Evolutionary conservation across 2,797 vertebrate genomes (phyloP).

Genomic region (Ptychadena robeensis): DNA sequence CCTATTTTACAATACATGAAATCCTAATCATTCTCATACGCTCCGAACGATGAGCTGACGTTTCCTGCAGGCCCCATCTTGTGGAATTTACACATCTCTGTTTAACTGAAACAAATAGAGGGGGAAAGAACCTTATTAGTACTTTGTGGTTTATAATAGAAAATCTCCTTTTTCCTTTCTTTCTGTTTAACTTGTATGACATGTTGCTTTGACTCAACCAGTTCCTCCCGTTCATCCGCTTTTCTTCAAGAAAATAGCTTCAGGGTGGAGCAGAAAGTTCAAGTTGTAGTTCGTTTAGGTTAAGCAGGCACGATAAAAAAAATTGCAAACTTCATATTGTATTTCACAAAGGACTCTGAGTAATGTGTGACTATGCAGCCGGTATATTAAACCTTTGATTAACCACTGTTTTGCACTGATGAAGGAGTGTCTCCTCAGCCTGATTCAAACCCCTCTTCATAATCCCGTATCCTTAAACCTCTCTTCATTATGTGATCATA

Average conservation of each 20-base stretch:
- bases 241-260: constrained; percentile 53
- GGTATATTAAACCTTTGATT: constrained; percentile 66
- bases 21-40: constrained; percentile 33
- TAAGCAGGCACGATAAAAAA: constrained; percentile 52
- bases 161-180: constrained; percentile 8
- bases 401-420: constrained; percentile 69
- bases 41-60: neutral
- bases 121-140: constrained; percentile 38
- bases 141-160: neutral
- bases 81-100: constrained; percentile 24
- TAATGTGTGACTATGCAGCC: constrained; percentile 60
- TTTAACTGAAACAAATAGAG: constrained; percentile 22
- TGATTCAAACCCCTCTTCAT: constrained; percentile 68
- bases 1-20: constrained; percentile 4
- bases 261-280: constrained; percentile 39
- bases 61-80: constrained; percentile 33
- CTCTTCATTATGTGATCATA: constrained; percentile 64
- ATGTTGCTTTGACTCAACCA: constrained; percentile 21
- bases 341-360: constrained; percentile 56
- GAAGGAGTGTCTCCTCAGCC: constrained; percentile 65
- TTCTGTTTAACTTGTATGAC: constrained; percentile 16
- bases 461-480: constrained; percentile 65
- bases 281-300: constrained; percentile 59
- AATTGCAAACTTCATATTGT: constrained; percentile 63
- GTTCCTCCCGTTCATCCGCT: constrained; percentile 46